phyloP scores from a whole-genome alignment of 1,140 invertebrate genomes.

The Drosophila oshimai region DNA sequence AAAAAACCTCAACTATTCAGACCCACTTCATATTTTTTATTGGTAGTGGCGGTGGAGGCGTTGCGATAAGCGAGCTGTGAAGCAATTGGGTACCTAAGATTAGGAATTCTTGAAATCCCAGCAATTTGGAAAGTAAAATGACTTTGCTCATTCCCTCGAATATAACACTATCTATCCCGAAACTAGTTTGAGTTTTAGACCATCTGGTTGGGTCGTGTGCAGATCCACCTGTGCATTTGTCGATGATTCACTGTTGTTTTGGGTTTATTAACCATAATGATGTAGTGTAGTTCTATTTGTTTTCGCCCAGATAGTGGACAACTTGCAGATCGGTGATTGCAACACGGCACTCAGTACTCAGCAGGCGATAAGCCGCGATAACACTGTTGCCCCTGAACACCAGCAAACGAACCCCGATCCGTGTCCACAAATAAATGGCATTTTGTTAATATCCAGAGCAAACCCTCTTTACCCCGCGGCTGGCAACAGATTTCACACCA shows the following conservation, averaged over 20 bases:
- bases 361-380: constrained; percentile 41
- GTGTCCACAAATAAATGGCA: background rate
- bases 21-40: constrained; percentile 21
- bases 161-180: background rate
- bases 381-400: constrained; percentile 4
- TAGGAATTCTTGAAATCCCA: constrained; percentile 13
- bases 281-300: constrained; percentile 4
- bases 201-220: background rate
- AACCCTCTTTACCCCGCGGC: constrained; percentile 14
- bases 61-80: constrained; percentile 9
- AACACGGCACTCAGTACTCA: constrained; percentile 9
- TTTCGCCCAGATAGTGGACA: constrained; percentile 17
- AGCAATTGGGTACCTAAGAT: constrained; percentile 16
- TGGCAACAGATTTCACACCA: constrained; percentile 43
- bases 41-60: background rate
- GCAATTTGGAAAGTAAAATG: constrained; percentile 5
- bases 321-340: constrained; percentile 38
- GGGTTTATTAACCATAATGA: background rate
- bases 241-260: constrained; percentile 8
- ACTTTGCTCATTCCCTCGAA: background rate
- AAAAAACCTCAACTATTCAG: background rate
- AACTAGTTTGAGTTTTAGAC: background rate
- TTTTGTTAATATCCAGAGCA: constrained; percentile 34
- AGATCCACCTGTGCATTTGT: constrained; percentile 11
- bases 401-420: background rate